Percentiles rank a stretch among this genome's conserved stretches.
Evolutionary conservation across 2,113 vertebrate species (phyloP).

Genomic region (Steatornis caripensis): DNA sequence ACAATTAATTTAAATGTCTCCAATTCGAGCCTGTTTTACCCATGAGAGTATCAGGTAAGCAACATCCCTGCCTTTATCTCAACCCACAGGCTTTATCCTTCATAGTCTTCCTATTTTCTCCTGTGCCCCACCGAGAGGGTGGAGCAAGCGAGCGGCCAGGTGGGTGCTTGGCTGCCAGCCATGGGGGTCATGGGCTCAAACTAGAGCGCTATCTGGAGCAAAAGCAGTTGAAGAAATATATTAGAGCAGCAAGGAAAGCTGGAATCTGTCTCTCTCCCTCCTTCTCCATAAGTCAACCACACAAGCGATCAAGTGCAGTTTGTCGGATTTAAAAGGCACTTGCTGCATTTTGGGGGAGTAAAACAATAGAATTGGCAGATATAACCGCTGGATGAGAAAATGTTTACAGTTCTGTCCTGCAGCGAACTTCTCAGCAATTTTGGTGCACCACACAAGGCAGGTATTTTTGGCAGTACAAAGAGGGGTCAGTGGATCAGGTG

Average conservation of each 20-base stretch:
- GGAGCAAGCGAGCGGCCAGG: neutral
- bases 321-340: neutral
- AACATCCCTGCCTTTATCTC: neutral
- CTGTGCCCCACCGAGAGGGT: neutral
- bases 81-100: neutral
- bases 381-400: neutral
- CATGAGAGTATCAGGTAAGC: fast-evolving
- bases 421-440: neutral
- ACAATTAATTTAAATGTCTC: neutral
- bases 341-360: neutral
- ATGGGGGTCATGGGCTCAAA: neutral
- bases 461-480: neutral
- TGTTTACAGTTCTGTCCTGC: neutral
- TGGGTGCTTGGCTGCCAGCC: neutral
- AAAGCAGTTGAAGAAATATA: neutral
- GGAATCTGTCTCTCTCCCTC: neutral
- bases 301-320: neutral
- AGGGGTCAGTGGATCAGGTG: neutral
- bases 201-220: neutral
- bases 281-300: neutral
- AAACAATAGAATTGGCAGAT: neutral
- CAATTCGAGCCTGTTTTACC: neutral
- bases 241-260: neutral
- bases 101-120: neutral
- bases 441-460: neutral